These are phyloP conservation scores for Pachyuromys duprasi DNA, from an alignment of 2,797 vertebrate species.

Conservation along the genomic window DNA sequence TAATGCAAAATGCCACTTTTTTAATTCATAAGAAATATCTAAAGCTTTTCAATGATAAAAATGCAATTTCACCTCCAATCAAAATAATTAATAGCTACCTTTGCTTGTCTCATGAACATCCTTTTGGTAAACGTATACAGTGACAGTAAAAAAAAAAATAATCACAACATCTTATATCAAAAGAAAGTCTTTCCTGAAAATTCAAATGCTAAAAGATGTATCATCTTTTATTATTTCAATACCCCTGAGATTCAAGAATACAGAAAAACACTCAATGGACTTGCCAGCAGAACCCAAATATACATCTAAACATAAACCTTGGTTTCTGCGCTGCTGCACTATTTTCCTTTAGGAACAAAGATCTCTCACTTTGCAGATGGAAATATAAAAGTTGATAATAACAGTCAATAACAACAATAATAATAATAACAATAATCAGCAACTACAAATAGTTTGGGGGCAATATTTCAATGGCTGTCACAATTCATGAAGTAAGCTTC, in stretches of 20 bases:
- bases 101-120: constrained; percentile 31
- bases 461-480: neutral
- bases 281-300: neutral
- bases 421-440: neutral
- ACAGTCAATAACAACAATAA: neutral
- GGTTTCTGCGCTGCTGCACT: neutral
- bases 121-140: constrained; percentile 31
- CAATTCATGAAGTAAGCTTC: constrained; percentile 40
- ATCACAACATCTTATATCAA: neutral
- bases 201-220: neutral
- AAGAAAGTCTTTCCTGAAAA: neutral
- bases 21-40: constrained; percentile 29
- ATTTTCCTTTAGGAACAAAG: neutral
- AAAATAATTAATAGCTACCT: constrained; percentile 43
- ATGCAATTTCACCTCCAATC: constrained; percentile 46
- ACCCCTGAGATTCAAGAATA: neutral
- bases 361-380: neutral
- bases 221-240: neutral
- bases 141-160: constrained; percentile 52
- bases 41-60: constrained; percentile 56
- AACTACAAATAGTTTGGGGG: neutral
- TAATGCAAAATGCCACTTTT: constrained; percentile 40
- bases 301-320: neutral
- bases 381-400: constrained; percentile 27
- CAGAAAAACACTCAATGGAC: neutral